Evolutionary conservation across 2,888 invertebrate species (phyloP), one percentile per base, ranked within the genome.

Genomic region (Cosmia pyralina): DNA sequence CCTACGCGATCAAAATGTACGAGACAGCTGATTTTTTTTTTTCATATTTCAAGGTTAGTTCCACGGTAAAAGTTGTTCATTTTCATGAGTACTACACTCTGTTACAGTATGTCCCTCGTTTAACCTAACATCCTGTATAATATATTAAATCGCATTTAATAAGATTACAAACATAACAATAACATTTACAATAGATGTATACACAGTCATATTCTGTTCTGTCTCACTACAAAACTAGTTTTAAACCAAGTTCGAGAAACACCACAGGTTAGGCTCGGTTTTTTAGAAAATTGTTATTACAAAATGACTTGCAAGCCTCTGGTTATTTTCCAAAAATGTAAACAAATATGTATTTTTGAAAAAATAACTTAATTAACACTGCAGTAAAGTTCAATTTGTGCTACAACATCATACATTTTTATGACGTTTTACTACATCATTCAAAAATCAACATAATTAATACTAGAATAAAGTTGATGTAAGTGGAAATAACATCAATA

Each of bases 121-220:
- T n/a, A n/a, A n/a, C n/a, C n/a, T n/a, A n/a, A n/a, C n/a, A n/a
- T n/a, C n/a, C n/a, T n/a, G n/a, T n/a, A n/a, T n/a, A n/a, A n/a
- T n/a, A n/a, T n/a, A 55, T 71, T 57, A 38, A 19, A 55, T 57
- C 15, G 11, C 1, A 22, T 70, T 52, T 8, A 15, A 52, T 41
- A 34, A 50, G 11, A 28, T 6, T 17, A 70, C 70, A 72, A 72
- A 72, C 72, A 73, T 58, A 75, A 67, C 57, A 58, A 65, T 10
- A 5, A 22, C 62, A 67, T 75, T 17, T 67, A 75, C 62, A 75
- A 48, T 4, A 19, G 5, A 63, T 6, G 17, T 28, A 50, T 46
- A 48, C 13, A 46, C 19, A 19, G 2, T 2, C 2, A 28, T 11
- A n/a, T 5, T 63, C 13, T 10, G 34, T 5, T 63, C 13, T 10